Base-by-base conservation (phyloP, 2,888 invertebrate species). In the Eudemis profundana region DNA sequence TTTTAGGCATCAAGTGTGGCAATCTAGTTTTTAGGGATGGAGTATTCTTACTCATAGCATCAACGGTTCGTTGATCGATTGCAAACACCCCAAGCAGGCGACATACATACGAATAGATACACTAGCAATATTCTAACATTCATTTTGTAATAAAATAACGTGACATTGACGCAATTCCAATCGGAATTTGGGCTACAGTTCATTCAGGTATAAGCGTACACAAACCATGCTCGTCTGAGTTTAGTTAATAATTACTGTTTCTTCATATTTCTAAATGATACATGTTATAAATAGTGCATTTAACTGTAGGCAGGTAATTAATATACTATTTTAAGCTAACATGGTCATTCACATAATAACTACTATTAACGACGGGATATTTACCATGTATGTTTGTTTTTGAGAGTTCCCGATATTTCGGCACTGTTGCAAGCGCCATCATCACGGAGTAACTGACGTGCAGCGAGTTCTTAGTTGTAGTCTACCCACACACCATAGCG, bases 81-180 rank as follows among this genome's bases (percentile, higher is more conserved):
- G 67, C 57, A 63, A 56, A 51, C 65, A 66, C 47, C 60, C 36
- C 40, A 63, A 49, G 49, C 54, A 61, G 61, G 47, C 61, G 19
- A 33, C 57, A 33, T 33, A 53, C 42, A 21, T 61, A 64, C 44
- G 61, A 56, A 46, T 33, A 8, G 17, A 29, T 19, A 56, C 42
- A 47, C 68, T 68, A 69, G 69, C 69, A 69, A 66, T 56, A 63
- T 60, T 61, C 69, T 69, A 69, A 69, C 66, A 66, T 65, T 61
- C 46, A 68, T 64, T 56, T 61, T 57, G 54, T 51, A 33, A 62
- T 53, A 61, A 61, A 61, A 61, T 47, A 61, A 61, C 17, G 49
- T 46, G 49, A 61, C 36, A 61, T 42, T 50, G 44, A 53, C 51
- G 14, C 46, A 62, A 19, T 50, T 50, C 49, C 40, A 56, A 42